These are phyloP conservation scores for Gryllus bimaculatus DNA, from an alignment of 1,140 invertebrate species.

Conservation along the genomic window DNA sequence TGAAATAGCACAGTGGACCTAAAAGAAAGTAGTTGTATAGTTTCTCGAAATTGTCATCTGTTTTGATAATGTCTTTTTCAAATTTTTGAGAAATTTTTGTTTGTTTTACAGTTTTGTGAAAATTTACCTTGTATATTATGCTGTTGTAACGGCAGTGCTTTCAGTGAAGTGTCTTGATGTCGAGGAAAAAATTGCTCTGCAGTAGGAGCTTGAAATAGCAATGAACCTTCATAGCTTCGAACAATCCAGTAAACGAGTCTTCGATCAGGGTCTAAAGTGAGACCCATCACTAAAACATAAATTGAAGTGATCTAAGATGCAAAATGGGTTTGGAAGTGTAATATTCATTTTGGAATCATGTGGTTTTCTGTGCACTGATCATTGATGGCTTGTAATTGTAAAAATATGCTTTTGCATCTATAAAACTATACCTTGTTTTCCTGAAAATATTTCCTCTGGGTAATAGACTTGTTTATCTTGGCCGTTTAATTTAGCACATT, in stretches of 20 bases:
- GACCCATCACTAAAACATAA: constrained; percentile 56
- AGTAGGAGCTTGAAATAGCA: constrained; percentile 55
- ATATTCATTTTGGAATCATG: background rate
- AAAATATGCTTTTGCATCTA: background rate
- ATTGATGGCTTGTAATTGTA: background rate
- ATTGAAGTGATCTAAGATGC: background rate
- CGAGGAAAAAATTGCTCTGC: constrained; percentile 28
- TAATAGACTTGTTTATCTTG: constrained; percentile 63
- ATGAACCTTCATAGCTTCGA: constrained; percentile 60
- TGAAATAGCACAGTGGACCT: constrained; percentile 65
- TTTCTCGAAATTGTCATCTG: too few relatives aligned
- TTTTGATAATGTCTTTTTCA: too few relatives aligned
- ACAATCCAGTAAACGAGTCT: constrained; percentile 71
- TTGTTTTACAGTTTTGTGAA: too few relatives aligned
- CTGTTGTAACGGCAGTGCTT: constrained; percentile 17
- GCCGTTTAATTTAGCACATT: constrained; percentile 68
- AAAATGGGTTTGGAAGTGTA: background rate
- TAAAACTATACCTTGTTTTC: constrained; percentile 51
- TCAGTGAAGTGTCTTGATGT: constrained; percentile 1
- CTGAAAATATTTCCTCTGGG: constrained; percentile 62
- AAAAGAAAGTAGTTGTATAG: background rate
- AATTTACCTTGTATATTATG: constrained; percentile 23
- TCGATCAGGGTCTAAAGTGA: constrained; percentile 66
- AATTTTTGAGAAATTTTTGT: too few relatives aligned
- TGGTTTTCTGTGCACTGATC: too few relatives aligned